A percentile compares a stretch with the other conserved stretches of the same genome.
phyloP scores from a whole-genome alignment of 2,888 invertebrate genomes.

The Leptopterna dolabrata region DNA sequence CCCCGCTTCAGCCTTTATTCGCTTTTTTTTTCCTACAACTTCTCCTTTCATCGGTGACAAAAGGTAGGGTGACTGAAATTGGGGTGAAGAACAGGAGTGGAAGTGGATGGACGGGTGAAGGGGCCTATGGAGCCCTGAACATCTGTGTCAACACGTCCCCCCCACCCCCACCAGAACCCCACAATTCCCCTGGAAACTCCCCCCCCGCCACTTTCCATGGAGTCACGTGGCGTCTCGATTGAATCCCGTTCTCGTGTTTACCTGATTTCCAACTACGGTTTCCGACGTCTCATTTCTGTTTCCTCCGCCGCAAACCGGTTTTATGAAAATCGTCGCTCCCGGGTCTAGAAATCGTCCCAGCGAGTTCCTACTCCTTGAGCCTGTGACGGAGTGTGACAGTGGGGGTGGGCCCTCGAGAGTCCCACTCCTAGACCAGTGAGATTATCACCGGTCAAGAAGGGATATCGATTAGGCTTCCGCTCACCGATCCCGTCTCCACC shows the following conservation, averaged over 20 bases:
- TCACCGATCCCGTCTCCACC: too few species aligned
- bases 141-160: conserved; percentile 50
- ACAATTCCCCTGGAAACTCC: not conserved
- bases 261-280: conserved; percentile 36
- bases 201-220: not conserved
- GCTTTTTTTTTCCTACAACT: conserved; percentile 20
- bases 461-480: too few species aligned
- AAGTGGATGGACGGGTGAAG: conserved; percentile 8
- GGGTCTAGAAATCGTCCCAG: too few species aligned
- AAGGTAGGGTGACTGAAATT: conserved; percentile 31
- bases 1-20: not conserved
- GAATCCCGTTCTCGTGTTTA: conserved; percentile 44
- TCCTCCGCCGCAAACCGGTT: not conserved
- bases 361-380: too few species aligned
- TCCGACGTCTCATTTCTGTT: not conserved
- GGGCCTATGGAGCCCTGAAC: conserved; percentile 27
- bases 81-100: not conserved
- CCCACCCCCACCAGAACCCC: not conserved
- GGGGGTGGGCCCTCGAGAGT: too few species aligned
- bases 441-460: too few species aligned
- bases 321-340: too few species aligned
- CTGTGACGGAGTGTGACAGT: too few species aligned
- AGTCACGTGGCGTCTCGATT: conserved; percentile 41
- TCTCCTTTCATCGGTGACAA: conserved; percentile 54
- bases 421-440: too few species aligned